A percentile compares a stretch with the other conserved stretches of the same genome.
These are phyloP conservation scores for Lontra canadensis DNA, from an alignment of 2,113 vertebrate genomes.

Conservation along the genomic window DNA sequence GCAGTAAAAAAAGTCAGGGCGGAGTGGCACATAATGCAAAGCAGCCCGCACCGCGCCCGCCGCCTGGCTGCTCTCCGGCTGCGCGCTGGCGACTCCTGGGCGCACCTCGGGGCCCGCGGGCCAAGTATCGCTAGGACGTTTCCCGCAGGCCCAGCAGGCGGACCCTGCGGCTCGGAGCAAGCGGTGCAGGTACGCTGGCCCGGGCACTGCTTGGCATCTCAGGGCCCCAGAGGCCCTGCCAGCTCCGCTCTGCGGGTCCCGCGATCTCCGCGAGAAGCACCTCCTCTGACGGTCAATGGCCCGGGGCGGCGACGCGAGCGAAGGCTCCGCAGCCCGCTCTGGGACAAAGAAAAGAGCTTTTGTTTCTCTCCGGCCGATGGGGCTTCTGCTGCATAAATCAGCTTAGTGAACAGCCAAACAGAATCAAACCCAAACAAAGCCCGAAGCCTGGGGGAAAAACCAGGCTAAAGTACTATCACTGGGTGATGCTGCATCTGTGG, in stretches of 20 bases:
- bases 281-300: slow-evolving; percentile 57
- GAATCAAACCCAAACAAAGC: slow-evolving; percentile 78
- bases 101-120: slow-evolving; percentile 59
- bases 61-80: slow-evolving; percentile 6
- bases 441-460: slow-evolving; percentile 60
- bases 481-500: slow-evolving; percentile 70
- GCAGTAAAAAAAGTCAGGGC: slow-evolving; percentile 79
- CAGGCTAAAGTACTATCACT: slow-evolving; percentile 72
- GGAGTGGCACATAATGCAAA: slow-evolving; percentile 82
- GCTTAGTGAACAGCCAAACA: slow-evolving; percentile 76
- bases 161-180: slow-evolving; percentile 14
- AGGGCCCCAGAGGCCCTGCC: slow-evolving; percentile 72
- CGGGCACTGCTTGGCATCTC: slow-evolving; percentile 68
- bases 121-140: slow-evolving; percentile 35
- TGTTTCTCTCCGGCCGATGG: slow-evolving; percentile 71
- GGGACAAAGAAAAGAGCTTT: slow-evolving; percentile 81
- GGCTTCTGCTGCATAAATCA: slow-evolving; percentile 79
- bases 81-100: slow-evolving; percentile 50
- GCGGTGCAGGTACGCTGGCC: slow-evolving; percentile 52
- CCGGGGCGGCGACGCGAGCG: slow-evolving; percentile 36
- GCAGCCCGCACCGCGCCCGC: slow-evolving; percentile 63
- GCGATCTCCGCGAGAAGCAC: neutral
- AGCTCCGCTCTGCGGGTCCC: neutral
- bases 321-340: slow-evolving; percentile 47
- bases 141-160: slow-evolving; percentile 28